phyloP scores from a whole-genome alignment of 1,140 invertebrate species.

The Chrysopa pallens region DNA sequence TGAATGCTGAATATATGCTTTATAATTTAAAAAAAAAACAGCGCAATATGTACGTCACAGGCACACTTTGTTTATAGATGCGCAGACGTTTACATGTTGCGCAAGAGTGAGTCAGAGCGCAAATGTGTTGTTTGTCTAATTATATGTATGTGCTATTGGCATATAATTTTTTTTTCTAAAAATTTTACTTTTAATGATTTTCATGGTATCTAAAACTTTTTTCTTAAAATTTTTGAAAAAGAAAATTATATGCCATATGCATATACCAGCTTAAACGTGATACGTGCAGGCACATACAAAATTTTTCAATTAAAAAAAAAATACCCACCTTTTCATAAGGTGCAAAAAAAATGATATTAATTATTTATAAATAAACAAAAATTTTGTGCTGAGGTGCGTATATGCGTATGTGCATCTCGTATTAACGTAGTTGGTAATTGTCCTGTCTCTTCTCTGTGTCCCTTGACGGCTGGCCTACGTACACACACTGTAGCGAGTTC shows the following conservation, averaged over 20 bases:
- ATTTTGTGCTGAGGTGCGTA: neutral
- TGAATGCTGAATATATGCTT: too few relatives aligned
- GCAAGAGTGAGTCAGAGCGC: neutral
- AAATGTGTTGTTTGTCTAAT: conserved; percentile 1
- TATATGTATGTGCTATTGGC: neutral
- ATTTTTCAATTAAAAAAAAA: too few relatives aligned
- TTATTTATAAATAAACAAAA: neutral
- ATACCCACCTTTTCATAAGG: neutral
- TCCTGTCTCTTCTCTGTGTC: conserved; percentile 53
- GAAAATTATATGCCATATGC: too few relatives aligned
- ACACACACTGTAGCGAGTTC: conserved; percentile 66
- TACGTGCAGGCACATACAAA: neutral
- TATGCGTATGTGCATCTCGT: conserved; percentile 14
- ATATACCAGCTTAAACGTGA: neutral
- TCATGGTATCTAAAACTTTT: too few relatives aligned
- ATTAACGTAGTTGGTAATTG: conserved; percentile 49
- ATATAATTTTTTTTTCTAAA: neutral
- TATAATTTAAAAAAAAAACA: too few relatives aligned
- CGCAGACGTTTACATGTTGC: too few relatives aligned
- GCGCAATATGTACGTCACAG: too few relatives aligned
- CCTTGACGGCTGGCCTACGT: conserved; percentile 41
- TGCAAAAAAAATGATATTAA: too few relatives aligned
- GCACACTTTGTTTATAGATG: too few relatives aligned
- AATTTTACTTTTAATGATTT: neutral
- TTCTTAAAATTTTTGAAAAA: too few relatives aligned